Percentiles rank a stretch among this genome's conserved stretches.
Conservation (phyloP, 1,140 invertebrate species). For the Lerema accius region DNA sequence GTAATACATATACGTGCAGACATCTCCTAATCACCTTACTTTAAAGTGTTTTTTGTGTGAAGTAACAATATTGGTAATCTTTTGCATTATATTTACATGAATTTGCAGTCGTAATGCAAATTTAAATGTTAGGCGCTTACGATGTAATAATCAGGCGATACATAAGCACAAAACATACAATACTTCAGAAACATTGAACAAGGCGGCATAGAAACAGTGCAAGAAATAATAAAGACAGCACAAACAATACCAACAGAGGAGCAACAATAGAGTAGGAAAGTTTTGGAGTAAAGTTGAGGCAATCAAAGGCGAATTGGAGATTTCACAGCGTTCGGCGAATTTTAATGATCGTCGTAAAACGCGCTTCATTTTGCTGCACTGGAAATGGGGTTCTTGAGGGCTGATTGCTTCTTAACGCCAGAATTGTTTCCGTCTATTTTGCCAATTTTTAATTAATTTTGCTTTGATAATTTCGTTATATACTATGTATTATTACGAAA, state of each 20-base stretch:
- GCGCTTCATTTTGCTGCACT: slow-evolving; percentile 38
- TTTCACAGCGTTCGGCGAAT: slow-evolving; percentile 47
- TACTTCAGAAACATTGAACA: no score
- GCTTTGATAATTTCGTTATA: no score
- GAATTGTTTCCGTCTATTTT: not conserved
- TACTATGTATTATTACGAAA: no score
- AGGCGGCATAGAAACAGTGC: slow-evolving; percentile 1
- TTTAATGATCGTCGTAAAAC: slow-evolving; percentile 47
- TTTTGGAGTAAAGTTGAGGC: slow-evolving; percentile 37
- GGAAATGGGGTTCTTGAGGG: slow-evolving; percentile 29
- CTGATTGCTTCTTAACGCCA: slow-evolving; percentile 24
- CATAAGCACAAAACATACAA: no score
- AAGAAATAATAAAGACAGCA: not conserved
- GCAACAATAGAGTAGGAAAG: slow-evolving; percentile 18
- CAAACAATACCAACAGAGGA: slow-evolving; percentile 24
- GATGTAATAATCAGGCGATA: no score
- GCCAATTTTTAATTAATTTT: slow-evolving; percentile 15
- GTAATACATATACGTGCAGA: no score
- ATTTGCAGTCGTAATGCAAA: no score
- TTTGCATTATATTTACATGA: no score
- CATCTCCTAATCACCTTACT: no score
- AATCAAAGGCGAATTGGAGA: slow-evolving; percentile 47
- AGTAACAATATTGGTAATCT: no score
- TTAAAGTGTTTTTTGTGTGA: no score
- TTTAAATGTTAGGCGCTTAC: no score